Evolutionary conservation across 2,888 invertebrate genomes (phyloP).

Genomic region (Dryocosmus kuriphilus): DNA sequence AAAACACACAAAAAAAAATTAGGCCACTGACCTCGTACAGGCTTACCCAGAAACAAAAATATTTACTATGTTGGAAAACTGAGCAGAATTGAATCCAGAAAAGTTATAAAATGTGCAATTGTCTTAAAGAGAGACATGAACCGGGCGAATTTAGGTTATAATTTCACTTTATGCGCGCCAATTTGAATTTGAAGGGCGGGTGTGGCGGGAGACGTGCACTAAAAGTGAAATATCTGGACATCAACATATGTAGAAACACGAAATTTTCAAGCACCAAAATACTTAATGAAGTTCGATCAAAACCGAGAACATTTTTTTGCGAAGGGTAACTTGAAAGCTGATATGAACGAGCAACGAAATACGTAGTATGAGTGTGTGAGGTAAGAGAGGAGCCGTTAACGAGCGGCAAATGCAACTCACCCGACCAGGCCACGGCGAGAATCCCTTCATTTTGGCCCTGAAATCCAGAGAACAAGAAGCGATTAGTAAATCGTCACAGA

Average conservation of each 20-base stretch:
- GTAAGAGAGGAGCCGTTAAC: slow-evolving; percentile 44
- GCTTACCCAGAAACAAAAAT: background rate
- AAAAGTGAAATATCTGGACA: slow-evolving; percentile 45
- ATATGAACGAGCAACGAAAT: slow-evolving; percentile 35
- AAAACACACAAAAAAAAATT: background rate
- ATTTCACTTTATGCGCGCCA: slow-evolving; percentile 69
- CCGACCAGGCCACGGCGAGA: slow-evolving; percentile 97
- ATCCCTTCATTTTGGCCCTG: slow-evolving; percentile 99
- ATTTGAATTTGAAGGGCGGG: slow-evolving; percentile 71
- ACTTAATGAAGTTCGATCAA: slow-evolving; percentile 56
- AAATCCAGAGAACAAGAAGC: slow-evolving; percentile 76
- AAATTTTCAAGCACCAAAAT: slow-evolving; percentile 61
- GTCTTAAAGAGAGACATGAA: slow-evolving; percentile 1
- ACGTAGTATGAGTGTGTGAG: slow-evolving; percentile 37
- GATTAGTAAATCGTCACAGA: slow-evolving; percentile 49
- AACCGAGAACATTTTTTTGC: background rate
- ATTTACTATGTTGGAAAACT: background rate
- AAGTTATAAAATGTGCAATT: background rate
- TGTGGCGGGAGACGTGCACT: slow-evolving; percentile 68
- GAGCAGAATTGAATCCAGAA: background rate
- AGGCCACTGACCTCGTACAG: background rate
- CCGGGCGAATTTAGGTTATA: slow-evolving; percentile 70
- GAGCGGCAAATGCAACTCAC: slow-evolving; percentile 82
- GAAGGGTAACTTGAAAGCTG: background rate
- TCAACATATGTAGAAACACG: slow-evolving; percentile 38